Percentiles rank a stretch among this genome's conserved stretches.
Conservation (phyloP, 2,888 invertebrate genomes). For the Tenthredo distinguenda region DNA sequence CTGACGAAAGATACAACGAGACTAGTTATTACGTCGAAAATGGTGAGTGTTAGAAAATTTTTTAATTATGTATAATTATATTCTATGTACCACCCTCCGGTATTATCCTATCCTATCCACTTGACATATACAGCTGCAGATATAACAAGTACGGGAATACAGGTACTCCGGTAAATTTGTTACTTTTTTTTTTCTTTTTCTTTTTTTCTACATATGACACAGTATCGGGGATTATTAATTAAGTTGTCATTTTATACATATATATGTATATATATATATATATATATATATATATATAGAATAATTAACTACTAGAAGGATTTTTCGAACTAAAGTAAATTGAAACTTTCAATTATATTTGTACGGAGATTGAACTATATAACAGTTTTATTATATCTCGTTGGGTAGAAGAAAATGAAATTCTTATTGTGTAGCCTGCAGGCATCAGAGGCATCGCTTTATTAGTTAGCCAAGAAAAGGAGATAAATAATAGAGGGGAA, state of each 20-base stretch:
- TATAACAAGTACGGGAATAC: too few species aligned
- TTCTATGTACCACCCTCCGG: background rate
- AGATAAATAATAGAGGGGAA: background rate
- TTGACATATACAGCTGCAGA: too few species aligned
- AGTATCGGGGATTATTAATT: background rate
- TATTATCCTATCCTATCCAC: background rate
- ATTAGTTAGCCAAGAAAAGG: background rate
- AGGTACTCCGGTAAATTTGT: too few species aligned
- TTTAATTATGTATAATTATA: background rate
- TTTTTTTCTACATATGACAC: too few species aligned
- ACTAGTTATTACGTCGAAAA: constrained; percentile 97
- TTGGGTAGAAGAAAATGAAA: constrained; percentile 1
- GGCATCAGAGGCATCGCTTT: background rate
- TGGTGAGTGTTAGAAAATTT: constrained; percentile 82
- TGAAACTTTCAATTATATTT: background rate
- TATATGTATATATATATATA: background rate
- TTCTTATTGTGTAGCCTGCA: constrained; percentile 1
- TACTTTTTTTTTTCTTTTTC: too few species aligned
- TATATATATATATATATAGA: background rate
- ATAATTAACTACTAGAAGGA: background rate
- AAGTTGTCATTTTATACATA: background rate
- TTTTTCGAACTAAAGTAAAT: background rate
- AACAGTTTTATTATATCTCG: constrained; percentile 16
- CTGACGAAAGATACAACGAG: constrained; percentile 95
- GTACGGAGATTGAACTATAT: constrained; percentile 1